phyloP scores from a whole-genome alignment of 2,888 invertebrate species.

The Phortica magna region DNA sequence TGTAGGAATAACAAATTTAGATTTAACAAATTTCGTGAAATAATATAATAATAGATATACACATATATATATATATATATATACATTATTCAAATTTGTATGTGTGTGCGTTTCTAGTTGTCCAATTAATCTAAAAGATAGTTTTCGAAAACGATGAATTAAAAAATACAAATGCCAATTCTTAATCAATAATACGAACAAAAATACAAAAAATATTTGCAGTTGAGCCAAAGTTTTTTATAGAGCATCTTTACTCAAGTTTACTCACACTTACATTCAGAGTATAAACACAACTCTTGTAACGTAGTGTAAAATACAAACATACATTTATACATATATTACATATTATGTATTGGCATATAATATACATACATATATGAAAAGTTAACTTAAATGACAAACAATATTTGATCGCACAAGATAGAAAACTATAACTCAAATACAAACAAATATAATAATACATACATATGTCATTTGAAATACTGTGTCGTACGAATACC shows the following conservation, averaged over 20 bases:
- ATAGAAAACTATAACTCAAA: conserved; percentile 1
- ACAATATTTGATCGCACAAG: background rate
- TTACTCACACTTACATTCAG: background rate
- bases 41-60: conserved; percentile 40
- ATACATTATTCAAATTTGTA: conserved; percentile 10
- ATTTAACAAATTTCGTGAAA: conserved; percentile 39
- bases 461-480: too few species aligned
- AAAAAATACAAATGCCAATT: conserved; percentile 4
- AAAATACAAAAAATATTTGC: background rate
- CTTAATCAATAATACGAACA: background rate
- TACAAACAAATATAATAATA: background rate
- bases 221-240: conserved; percentile 26
- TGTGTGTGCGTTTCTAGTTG: conserved; percentile 29
- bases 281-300: background rate
- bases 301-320: background rate
- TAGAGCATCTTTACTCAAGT: conserved; percentile 10
- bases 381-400: background rate
- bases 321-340: too few species aligned
- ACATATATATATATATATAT: conserved; percentile 47
- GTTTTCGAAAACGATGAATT: background rate
- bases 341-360: too few species aligned
- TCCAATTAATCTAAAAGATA: background rate
- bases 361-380: background rate
- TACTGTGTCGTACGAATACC: conserved; percentile 5
- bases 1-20: conserved; percentile 47